These are phyloP conservation scores for Spodoptera exigua DNA, from an alignment of 2,888 invertebrate species.

Conservation along the genomic window DNA sequence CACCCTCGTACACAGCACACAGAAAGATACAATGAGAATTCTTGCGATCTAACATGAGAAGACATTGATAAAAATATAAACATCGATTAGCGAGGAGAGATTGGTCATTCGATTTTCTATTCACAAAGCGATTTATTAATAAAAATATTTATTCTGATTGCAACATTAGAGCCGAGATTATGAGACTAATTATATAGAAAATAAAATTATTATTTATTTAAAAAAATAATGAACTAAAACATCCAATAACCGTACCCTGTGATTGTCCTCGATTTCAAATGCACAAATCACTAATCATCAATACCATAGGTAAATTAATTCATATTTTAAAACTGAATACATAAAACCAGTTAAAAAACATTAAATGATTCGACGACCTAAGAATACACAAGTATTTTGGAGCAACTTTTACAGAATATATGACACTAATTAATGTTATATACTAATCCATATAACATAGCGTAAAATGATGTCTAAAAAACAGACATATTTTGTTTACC, in stretches of 20 bases:
- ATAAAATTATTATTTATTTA: constrained; percentile 12
- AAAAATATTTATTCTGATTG: constrained; percentile 14
- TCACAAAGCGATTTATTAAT: constrained; percentile 10
- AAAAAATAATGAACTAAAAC: constrained; percentile 19
- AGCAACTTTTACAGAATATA: constrained; percentile 29
- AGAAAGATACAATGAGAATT: constrained; percentile 36
- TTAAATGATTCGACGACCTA: constrained; percentile 5
- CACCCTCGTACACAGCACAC: constrained; percentile 33
- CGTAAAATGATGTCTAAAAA: no score
- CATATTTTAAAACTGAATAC: neutral
- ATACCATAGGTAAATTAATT: neutral
- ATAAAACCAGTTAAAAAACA: constrained; percentile 1
- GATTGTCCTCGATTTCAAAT: constrained; percentile 43
- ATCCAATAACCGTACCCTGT: constrained; percentile 39
- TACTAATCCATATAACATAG: no score
- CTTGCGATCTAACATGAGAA: constrained; percentile 11
- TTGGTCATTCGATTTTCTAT: constrained; percentile 43
- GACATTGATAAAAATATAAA: constrained; percentile 26
- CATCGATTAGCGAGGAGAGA: constrained; percentile 22
- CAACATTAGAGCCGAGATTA: constrained; percentile 8
- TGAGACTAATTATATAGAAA: constrained; percentile 29
- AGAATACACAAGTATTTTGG: neutral
- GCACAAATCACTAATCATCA: constrained; percentile 20
- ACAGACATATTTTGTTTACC: no score
- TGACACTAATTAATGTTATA: no score